Conservation (phyloP, 2,888 invertebrate species). For the Aporophyla nigra region DNA sequence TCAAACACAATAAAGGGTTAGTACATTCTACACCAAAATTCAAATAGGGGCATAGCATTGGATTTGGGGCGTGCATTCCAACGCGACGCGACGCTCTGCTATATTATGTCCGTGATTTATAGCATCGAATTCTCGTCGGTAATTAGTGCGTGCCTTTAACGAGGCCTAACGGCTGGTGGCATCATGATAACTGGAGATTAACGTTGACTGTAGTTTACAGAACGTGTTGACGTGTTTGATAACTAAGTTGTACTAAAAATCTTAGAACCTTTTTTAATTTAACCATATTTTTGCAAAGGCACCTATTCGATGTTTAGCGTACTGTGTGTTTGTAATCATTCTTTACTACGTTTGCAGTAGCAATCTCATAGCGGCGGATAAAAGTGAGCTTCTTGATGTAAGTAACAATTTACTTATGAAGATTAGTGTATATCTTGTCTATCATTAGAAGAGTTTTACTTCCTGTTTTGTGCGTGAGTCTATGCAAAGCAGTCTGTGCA, state of each 20-base stretch:
- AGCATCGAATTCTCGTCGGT: constrained; percentile 90
- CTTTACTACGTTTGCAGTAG: background rate
- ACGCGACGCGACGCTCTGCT: constrained; percentile 85
- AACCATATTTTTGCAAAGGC: too few species aligned
- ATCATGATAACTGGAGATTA: constrained; percentile 56
- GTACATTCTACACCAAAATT: constrained; percentile 71
- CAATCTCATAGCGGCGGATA: background rate
- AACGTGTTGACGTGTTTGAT: background rate
- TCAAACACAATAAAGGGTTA: constrained; percentile 28
- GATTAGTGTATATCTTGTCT: too few species aligned
- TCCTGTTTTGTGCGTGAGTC: too few species aligned
- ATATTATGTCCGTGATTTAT: constrained; percentile 91
- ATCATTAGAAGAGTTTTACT: too few species aligned
- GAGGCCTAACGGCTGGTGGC: constrained; percentile 67
- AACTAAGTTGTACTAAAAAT: background rate
- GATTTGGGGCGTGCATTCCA: constrained; percentile 88
- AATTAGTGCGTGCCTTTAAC: constrained; percentile 89
- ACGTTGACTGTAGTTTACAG: constrained; percentile 17
- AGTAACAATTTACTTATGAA: too few species aligned
- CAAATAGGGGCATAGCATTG: constrained; percentile 79
- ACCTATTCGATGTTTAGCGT: background rate
- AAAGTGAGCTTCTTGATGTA: background rate
- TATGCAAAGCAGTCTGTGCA: too few species aligned
- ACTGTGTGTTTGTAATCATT: background rate
- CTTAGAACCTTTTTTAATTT: background rate